Evolutionary conservation across 1,140 invertebrate genomes (phyloP), one percentile per base, ranked within the genome.

Genomic region (Pemphigus obesinymphae): DNA sequence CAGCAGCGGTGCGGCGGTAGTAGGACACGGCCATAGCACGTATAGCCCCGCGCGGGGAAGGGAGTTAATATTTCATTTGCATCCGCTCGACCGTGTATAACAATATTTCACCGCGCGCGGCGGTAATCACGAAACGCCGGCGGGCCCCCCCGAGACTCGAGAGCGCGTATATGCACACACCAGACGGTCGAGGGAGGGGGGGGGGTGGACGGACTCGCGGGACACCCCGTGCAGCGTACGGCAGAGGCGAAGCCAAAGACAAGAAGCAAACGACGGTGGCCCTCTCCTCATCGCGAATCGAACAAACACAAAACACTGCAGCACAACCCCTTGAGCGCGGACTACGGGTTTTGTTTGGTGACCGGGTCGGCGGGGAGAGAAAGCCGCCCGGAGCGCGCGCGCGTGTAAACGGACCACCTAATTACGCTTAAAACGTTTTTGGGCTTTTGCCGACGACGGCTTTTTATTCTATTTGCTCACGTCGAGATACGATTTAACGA

Each of bases 1-100:
- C 20, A 29, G 45, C 29, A 40, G 40, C 3, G 34, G 37, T 11
- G 66, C n/a, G 37, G 34, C 37, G 45, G 72, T 13, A 11, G 40
- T 23, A 20, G 5, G 15, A 29, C 68, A 0, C 15, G 40, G 66
- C 10, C n/a, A n/a, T 13, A 26, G 37, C 37, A 23, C 15, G 20
- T 4, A 29, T 15, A 34, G 45, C 31, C 0, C 3, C 5, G 20
- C 13, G 23, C 11, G 66, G 23, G 37, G 34, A 23, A 15, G 45
- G 53, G 34, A 26, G 75, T 43, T 78, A 58, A 78, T 61, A 61
- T 78, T 78, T 78, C 75, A 61, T 78, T 78, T 61, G 75, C 75
- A 43, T 78, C 55, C 34, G 75, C 61, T 78, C 75, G 29, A 58
- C 50, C 75, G 75, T 55, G 68, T 48, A 48, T 20, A 31, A 48